Evolutionary conservation across 2,888 invertebrate species (phyloP), one percentile per base, ranked within the genome.

Genomic region (Choristoneura rosaceana): DNA sequence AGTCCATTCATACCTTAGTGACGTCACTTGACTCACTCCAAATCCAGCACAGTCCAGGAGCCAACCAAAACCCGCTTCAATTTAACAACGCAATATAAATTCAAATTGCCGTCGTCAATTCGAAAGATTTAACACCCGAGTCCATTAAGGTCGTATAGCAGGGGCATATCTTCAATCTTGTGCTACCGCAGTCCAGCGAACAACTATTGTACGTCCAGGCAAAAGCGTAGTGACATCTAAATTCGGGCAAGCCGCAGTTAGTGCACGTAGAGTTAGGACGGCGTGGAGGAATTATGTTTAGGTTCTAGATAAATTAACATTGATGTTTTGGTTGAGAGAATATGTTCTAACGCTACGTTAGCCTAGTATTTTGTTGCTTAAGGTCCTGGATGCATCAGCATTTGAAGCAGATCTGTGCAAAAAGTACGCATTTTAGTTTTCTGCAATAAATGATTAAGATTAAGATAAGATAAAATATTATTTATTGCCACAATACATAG

Each of bases 191-290:
- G 59, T 17, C 62, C 92, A 88, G 92, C 92, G 92, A 93, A 93
- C 91, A 91, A 91, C 92, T 87, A 89, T 86, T 82, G 87, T 82
- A 82, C 84, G 82, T 87, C 78, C 79, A 86, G 82, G 82, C 86
- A 88, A 89, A 91, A 90, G 90, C 91, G 85, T 85, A 87, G 92
- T 93, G 91, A 93, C 93, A 93, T 91, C 93, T 93, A 93, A 93
- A 93, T 93, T 93, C 93, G 87, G 93, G 92, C 84, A 86, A 91
- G 90, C 91, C 91, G 78, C 91, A 90, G 82, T 84, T 81, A 82
- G 81, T 82, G 76, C 74, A 52, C 76, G 67, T 70, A 50, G 74
- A 74, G 76, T n/a, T 75, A 38, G 3, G 71, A 41, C 9, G 17
- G 43, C 17, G 52, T 47, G 47, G 47, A 52, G 15, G 52, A 52